phyloP scores from a whole-genome alignment of 2,888 invertebrate genomes.

The Blastobasis lacticolella region DNA sequence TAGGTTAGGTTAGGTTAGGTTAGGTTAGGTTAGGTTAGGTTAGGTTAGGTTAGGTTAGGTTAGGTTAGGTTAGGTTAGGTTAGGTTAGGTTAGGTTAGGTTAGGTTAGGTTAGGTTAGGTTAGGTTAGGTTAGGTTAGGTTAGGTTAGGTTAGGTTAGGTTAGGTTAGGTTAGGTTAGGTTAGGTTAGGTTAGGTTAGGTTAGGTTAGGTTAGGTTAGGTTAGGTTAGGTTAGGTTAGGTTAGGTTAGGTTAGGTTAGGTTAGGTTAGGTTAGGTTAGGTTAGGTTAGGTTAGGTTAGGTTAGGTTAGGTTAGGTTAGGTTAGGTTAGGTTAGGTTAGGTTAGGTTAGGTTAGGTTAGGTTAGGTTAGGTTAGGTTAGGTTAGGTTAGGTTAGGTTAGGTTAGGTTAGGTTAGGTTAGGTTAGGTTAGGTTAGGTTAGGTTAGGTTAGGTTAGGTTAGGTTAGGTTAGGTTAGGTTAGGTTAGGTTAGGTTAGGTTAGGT shows the following conservation, averaged over 20 bases:
- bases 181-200: slow-evolving; percentile 10
- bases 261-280: slow-evolving; percentile 11
- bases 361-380: slow-evolving; percentile 16
- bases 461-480: slow-evolving; percentile 15
- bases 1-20: slow-evolving; percentile 6
- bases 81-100: slow-evolving; percentile 9
- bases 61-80: slow-evolving; percentile 10
- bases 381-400: slow-evolving; percentile 15
- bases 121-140: slow-evolving; percentile 10
- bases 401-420: slow-evolving; percentile 14
- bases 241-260: slow-evolving; percentile 12
- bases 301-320: slow-evolving; percentile 15
- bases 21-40: slow-evolving; percentile 9
- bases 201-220: slow-evolving; percentile 11
- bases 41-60: slow-evolving; percentile 10
- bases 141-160: slow-evolving; percentile 10
- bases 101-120: slow-evolving; percentile 9
- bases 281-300: slow-evolving; percentile 11
- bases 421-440: slow-evolving; percentile 15
- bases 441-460: slow-evolving; percentile 16
- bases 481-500: slow-evolving; percentile 12
- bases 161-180: slow-evolving; percentile 10
- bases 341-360: slow-evolving; percentile 15
- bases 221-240: slow-evolving; percentile 11
- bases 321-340: slow-evolving; percentile 15